Evolutionary conservation across 2,797 vertebrate species (phyloP).

Genomic region (Pipistrellus kuhlii): DNA sequence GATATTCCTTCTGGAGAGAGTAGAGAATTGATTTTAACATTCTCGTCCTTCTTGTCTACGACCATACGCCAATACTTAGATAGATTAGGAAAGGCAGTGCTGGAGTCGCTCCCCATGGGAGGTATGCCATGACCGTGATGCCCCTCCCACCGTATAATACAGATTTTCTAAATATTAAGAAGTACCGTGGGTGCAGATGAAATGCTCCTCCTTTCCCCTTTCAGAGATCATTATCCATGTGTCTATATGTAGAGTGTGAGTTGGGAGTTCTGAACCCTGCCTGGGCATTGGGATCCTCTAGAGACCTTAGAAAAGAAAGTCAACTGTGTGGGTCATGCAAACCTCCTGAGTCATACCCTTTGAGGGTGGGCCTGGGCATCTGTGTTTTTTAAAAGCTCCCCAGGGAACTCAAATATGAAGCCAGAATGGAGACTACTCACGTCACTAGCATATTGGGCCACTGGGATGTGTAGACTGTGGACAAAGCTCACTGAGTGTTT

Average conservation of each 20-base stretch:
- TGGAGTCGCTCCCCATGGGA: background rate
- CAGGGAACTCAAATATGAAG: background rate
- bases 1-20: background rate
- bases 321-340: background rate
- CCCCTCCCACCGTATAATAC: background rate
- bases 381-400: background rate
- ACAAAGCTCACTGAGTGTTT: background rate
- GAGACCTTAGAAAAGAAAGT: conserved; percentile 28
- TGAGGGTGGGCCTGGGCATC: background rate
- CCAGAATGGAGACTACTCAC: background rate
- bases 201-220: background rate
- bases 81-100: background rate
- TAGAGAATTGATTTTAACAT: background rate
- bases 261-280: background rate
- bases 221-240: background rate
- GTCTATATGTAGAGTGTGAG: background rate
- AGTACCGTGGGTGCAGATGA: background rate
- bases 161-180: conserved; percentile 44
- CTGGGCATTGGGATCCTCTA: background rate
- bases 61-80: background rate
- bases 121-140: background rate
- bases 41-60: background rate
- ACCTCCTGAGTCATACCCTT: background rate
- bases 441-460: background rate
- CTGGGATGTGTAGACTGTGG: background rate